Percentiles rank a stretch among this genome's conserved stretches.
phyloP scores from a whole-genome alignment of 1,140 invertebrate species.

The Zophobas atratus region DNA sequence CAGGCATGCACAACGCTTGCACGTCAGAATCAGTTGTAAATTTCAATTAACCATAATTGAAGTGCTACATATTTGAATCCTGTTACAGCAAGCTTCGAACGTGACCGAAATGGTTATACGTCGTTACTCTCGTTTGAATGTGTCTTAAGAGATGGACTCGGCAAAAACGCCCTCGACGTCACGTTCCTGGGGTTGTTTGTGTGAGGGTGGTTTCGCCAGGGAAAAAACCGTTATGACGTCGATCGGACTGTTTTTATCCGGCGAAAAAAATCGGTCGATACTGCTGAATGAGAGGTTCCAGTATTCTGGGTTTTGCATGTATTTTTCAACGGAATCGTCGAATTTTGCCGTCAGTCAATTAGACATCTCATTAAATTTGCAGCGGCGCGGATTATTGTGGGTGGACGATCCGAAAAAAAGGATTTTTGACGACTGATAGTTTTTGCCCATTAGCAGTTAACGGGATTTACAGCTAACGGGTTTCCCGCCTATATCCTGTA shows the following conservation, averaged over 20 bases:
- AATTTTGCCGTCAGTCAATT: constrained; percentile 13
- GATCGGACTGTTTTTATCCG: neutral
- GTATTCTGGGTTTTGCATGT: constrained; percentile 2
- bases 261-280: constrained; percentile 17
- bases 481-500: constrained; percentile 47
- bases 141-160: neutral
- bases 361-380: neutral
- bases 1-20: neutral
- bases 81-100: constrained; percentile 19
- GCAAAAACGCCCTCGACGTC: constrained; percentile 6
- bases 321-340: constrained; percentile 2
- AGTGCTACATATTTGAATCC: constrained; percentile 44
- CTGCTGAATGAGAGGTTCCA: constrained; percentile 4
- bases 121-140: constrained; percentile 8
- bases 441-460: constrained; percentile 47
- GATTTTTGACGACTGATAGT: constrained; percentile 12
- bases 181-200: constrained; percentile 28
- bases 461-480: constrained; percentile 45
- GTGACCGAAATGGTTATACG: constrained; percentile 38
- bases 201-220: constrained; percentile 2
- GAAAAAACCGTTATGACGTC: constrained; percentile 34
- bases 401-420: constrained; percentile 17
- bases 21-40: constrained; percentile 37
- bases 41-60: constrained; percentile 47
- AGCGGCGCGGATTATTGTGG: constrained; percentile 1